These are phyloP conservation scores for Ataeniobius toweri DNA, from an alignment of 2,797 vertebrate species.

Conservation along the genomic window DNA sequence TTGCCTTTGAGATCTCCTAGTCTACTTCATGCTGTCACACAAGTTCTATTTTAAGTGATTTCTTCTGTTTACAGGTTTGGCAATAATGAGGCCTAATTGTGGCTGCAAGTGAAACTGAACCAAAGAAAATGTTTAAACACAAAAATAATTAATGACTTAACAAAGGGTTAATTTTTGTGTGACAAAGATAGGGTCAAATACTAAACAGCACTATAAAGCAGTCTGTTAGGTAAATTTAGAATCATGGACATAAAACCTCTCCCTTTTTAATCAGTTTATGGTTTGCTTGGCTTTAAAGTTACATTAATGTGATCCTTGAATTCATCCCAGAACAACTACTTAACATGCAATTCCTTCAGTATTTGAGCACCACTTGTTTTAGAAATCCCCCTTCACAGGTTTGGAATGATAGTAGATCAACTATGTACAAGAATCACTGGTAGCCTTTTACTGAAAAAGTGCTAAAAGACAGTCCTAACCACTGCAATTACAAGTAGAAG, in stretches of 20 bases:
- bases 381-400: too few relatives aligned
- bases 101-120: too few relatives aligned
- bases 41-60: not conserved
- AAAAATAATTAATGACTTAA: not conserved
- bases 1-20: not conserved
- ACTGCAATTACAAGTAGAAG: not conserved
- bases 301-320: not conserved
- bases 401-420: too few relatives aligned
- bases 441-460: not conserved
- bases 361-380: not conserved
- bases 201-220: not conserved
- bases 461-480: not conserved
- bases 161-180: not conserved
- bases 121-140: too few relatives aligned
- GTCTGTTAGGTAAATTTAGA: not conserved
- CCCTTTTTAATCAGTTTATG: not conserved
- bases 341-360: not conserved
- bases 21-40: not conserved
- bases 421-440: too few relatives aligned
- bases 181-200: not conserved
- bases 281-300: not conserved
- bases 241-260: not conserved
- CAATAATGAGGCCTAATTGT: too few relatives aligned
- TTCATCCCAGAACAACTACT: not conserved
- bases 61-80: too few relatives aligned